Evolutionary conservation across 2,113 vertebrate genomes (phyloP).

Genomic region (Sapajus apella): DNA sequence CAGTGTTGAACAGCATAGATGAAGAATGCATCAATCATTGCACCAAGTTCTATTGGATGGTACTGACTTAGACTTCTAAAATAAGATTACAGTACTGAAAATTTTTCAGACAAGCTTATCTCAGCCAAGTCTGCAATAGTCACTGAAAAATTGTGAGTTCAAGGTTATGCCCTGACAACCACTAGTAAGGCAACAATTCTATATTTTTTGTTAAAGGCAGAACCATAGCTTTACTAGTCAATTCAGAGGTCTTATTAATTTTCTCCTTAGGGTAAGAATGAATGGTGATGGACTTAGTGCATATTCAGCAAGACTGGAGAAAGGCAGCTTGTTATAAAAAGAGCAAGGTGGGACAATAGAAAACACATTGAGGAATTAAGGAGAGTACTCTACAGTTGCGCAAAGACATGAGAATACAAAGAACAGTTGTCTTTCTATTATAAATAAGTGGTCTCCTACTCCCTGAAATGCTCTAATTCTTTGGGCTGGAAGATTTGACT

Average conservation of each 20-base stretch:
- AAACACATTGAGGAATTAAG: background rate
- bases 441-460: background rate
- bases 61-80: background rate
- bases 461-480: background rate
- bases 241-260: conserved; percentile 9
- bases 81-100: background rate
- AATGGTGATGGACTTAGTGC: background rate
- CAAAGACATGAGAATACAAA: conserved; percentile 22
- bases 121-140: conserved; percentile 25
- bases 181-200: background rate
- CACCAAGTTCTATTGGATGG: background rate
- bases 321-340: background rate
- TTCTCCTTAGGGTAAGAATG: background rate
- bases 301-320: background rate
- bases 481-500: conserved; percentile 21
- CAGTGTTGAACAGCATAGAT: background rate
- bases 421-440: background rate
- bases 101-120: conserved; percentile 46
- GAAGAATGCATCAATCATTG: conserved; percentile 3
- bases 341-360: background rate
- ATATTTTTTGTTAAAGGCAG: conserved; percentile 28
- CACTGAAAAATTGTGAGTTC: background rate
- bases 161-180: background rate
- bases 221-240: background rate
- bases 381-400: background rate